phyloP scores from a whole-genome alignment of 2,797 vertebrate genomes.

The Enteromius argenteus region DNA sequence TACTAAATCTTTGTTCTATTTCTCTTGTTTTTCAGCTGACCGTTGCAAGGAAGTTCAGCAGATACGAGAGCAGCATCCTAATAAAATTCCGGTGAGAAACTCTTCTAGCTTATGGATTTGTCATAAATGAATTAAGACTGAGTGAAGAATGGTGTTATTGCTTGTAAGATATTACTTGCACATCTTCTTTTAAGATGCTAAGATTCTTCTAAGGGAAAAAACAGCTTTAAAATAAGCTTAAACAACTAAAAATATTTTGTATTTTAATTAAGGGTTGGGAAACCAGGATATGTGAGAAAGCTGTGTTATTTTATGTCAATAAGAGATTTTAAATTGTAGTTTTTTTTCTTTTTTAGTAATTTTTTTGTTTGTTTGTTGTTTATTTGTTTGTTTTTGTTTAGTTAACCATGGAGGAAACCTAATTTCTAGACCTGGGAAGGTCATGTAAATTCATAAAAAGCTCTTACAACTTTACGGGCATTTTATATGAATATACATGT shows the following conservation, averaged over 20 bases:
- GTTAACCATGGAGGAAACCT: neutral
- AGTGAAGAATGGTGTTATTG: neutral
- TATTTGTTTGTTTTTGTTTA: neutral
- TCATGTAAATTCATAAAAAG: neutral
- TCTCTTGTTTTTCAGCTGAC: constrained; percentile 82
- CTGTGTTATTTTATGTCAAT: neutral
- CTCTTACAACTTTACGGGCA: neutral
- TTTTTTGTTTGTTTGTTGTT: neutral
- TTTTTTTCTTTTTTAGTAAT: neutral
- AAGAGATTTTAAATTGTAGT: neutral
- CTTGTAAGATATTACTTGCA: constrained; percentile 14
- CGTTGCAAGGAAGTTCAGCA: constrained; percentile 98
- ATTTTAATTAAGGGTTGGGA: neutral
- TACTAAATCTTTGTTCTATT: neutral
- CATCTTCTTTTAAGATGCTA: neutral
- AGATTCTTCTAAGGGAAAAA: neutral
- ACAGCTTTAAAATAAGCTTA: neutral
- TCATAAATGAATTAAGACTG: constrained; percentile 11
- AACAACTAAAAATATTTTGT: neutral
- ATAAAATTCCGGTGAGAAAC: constrained; percentile 95
- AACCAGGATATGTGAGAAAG: neutral
- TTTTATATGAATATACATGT: neutral
- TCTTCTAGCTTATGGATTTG: neutral
- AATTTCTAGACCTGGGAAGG: neutral
- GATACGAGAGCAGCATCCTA: constrained; percentile 97